Evolutionary conservation across 1,140 invertebrate genomes (phyloP), one percentile per base, ranked within the genome.

Genomic region (Drosophila novamexicana): DNA sequence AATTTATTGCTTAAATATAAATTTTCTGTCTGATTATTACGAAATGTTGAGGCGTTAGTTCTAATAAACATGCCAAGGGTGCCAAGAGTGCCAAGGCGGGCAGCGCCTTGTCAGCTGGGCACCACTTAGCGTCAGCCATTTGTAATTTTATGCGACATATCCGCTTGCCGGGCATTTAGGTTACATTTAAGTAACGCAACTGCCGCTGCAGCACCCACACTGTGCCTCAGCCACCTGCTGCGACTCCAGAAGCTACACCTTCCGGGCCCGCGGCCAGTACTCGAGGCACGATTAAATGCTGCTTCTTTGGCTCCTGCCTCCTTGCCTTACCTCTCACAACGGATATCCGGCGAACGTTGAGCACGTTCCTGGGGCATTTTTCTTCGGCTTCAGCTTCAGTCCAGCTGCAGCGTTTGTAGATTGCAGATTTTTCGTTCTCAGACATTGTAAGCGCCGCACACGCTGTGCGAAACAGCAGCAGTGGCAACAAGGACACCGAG

Each of bases 361-460:
- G 81, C 83, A 89, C 84, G 83, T 89, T 86, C 52, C 79, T 77
- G 76, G 56, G 75, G 77, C 79, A 88, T 86, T 86, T 86, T 86
- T 80, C 79, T 77, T 64, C 39, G 18, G 47, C 56, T 54, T 16
- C 56, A 58, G 52, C 78, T 78, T 29, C 44, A 52, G 56, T 54
- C 64, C 70, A 53, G 70, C 75, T 64, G 75, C 64, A 67, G 50
- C 58, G 16, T 42, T 62, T 53, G 75, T 58, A 58, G 58, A 59
- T 73, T 68, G 58, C 63, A 69, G 57, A 71, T 78, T 78, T 81
- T 64, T 62, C 75, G 73, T 58, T 44, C 62, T 68, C 66, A 61
- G 65, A 86, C 83, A 77, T 88, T 83, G 79, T 88, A 72, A 74
- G 67, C 72, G 47, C 37, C 40, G 42, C 64, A 47, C 66, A 47